These are phyloP conservation scores for Cacatua alba DNA, from an alignment of 2,113 vertebrate species.

Conservation along the genomic window DNA sequence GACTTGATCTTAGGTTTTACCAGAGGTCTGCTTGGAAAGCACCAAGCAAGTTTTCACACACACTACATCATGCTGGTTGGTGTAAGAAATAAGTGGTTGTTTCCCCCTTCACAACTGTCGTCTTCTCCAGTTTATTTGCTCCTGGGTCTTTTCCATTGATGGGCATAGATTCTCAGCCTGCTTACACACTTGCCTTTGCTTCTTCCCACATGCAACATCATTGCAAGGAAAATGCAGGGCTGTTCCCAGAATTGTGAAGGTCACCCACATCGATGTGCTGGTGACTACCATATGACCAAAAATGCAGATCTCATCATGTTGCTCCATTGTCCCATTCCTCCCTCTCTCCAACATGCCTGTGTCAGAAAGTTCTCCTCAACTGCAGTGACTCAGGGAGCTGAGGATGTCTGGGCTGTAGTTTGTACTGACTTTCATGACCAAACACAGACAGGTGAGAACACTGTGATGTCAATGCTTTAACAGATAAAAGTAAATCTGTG, in stretches of 20 bases:
- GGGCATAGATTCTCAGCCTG: background rate
- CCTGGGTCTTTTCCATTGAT: background rate
- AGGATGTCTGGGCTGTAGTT: background rate
- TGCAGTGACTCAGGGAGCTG: background rate
- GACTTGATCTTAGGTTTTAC: background rate
- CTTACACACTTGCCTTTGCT: background rate
- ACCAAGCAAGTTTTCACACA: background rate
- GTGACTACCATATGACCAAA: background rate
- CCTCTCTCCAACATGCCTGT: accelerated
- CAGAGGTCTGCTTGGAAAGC: background rate
- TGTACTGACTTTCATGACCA: background rate
- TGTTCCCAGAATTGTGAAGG: background rate
- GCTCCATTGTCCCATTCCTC: background rate
- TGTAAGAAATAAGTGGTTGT: background rate
- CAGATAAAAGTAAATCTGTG: background rate
- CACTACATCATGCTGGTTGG: background rate
- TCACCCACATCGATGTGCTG: accelerated
- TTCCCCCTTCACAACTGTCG: accelerated
- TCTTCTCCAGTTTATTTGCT: background rate
- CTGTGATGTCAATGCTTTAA: background rate
- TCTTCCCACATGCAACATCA: background rate
- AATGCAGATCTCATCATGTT: background rate
- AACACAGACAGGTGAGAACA: accelerated
- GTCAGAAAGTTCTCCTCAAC: background rate
- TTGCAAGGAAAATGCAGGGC: background rate